Evolutionary conservation across 2,888 invertebrate species (phyloP).

Genomic region (Napeogenes inachia): DNA sequence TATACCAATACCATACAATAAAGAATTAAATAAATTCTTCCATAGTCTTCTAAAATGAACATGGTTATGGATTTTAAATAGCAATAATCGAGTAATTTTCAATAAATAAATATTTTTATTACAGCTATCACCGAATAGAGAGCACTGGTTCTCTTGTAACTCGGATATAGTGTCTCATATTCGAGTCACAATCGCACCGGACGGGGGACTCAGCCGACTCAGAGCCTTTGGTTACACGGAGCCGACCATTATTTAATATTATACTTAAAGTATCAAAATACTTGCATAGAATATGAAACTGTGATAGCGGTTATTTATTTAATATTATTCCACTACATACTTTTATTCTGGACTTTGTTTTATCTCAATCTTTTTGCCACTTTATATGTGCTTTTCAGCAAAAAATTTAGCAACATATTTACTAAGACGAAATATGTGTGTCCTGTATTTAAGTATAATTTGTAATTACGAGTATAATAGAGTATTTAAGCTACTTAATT

Average conservation of each 20-base stretch:
- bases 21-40: too few species aligned
- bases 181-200: conserved; percentile 78
- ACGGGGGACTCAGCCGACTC: conserved; percentile 80
- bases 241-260: conserved; percentile 37
- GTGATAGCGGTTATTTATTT: not conserved
- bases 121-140: conserved; percentile 72
- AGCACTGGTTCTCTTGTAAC: conserved; percentile 67
- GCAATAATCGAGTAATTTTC: not conserved
- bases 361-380: too few species aligned
- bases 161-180: conserved; percentile 69
- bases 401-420: too few species aligned
- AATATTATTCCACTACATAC: too few species aligned
- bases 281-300: not conserved
- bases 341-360: too few species aligned
- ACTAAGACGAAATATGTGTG: too few species aligned
- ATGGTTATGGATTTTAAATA: not conserved
- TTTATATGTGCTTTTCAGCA: too few species aligned
- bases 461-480: too few species aligned
- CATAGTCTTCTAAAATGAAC: not conserved
- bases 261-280: conserved; percentile 10
- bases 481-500: too few species aligned
- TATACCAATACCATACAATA: too few species aligned
- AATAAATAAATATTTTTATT: conserved; percentile 28
- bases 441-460: too few species aligned
- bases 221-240: conserved; percentile 56